These are phyloP conservation scores for Periparus ater DNA, from an alignment of 2,797 vertebrate genomes.

Conservation along the genomic window DNA sequence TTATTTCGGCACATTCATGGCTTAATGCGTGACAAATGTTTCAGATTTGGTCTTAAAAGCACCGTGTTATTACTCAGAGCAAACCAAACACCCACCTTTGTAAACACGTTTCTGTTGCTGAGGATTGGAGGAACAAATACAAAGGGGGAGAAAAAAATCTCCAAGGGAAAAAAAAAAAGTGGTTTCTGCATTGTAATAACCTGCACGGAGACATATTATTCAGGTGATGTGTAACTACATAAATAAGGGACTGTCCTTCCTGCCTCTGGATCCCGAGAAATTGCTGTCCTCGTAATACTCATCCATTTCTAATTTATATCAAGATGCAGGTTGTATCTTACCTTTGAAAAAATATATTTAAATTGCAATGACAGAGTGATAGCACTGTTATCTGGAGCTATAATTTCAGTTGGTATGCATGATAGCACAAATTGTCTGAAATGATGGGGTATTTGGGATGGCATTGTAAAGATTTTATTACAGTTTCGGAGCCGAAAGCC, in stretches of 20 bases:
- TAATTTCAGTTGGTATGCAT: slow-evolving; percentile 45
- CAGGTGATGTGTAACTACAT: slow-evolving; percentile 25
- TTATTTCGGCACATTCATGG: slow-evolving; percentile 33
- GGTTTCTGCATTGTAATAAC: slow-evolving; percentile 30
- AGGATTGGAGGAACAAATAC: background rate
- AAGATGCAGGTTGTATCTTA: slow-evolving; percentile 2
- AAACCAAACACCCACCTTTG: slow-evolving; percentile 27
- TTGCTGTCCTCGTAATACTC: background rate
- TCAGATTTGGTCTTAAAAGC: slow-evolving; percentile 37
- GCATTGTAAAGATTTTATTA: slow-evolving; percentile 44
- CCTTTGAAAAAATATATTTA: slow-evolving; percentile 42
- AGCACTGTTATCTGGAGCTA: slow-evolving; percentile 58
- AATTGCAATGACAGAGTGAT: slow-evolving; percentile 41
- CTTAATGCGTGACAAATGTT: slow-evolving; percentile 50
- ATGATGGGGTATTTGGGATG: slow-evolving; percentile 60
- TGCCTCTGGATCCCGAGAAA: background rate
- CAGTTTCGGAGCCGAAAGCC: background rate
- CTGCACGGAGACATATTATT: background rate
- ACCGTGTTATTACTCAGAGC: background rate
- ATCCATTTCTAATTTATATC: slow-evolving; percentile 31
- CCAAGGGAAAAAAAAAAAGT: background rate
- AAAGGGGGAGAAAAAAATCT: background rate
- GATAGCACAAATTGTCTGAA: slow-evolving; percentile 51
- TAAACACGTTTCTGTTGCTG: background rate
- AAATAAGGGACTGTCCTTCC: slow-evolving; percentile 3